A percentile compares a stretch with the other conserved stretches of the same genome.
phyloP scores from a whole-genome alignment of 2,113 vertebrate species.

The Chaetodon auriga region DNA sequence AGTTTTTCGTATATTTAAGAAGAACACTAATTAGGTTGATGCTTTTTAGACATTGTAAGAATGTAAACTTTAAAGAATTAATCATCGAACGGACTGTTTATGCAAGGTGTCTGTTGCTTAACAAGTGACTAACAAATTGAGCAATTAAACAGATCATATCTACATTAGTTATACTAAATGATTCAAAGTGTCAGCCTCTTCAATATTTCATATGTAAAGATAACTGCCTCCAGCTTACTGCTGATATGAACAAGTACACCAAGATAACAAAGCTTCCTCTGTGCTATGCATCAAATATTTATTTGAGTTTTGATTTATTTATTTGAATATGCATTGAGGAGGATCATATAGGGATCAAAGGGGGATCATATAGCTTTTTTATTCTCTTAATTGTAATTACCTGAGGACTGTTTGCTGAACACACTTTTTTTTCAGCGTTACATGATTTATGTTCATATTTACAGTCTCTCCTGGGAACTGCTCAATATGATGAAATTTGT shows the following conservation, averaged over 20 bases:
- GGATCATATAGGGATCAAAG: conserved; percentile 9
- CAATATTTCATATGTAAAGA: conserved; percentile 53
- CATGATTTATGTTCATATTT: conserved; percentile 56
- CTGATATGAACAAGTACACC: conserved; percentile 42
- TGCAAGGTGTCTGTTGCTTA: conserved; percentile 37
- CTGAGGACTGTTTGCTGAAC: conserved; percentile 47
- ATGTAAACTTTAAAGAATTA: neutral
- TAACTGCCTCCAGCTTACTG: conserved; percentile 41
- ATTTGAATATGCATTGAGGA: conserved; percentile 54
- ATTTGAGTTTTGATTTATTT: conserved; percentile 25
- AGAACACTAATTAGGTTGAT: neutral
- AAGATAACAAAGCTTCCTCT: conserved; percentile 25
- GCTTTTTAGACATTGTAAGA: neutral
- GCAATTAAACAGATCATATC: conserved; percentile 45
- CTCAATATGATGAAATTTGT: conserved; percentile 51
- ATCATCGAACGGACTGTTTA: conserved; percentile 15
- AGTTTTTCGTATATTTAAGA: neutral
- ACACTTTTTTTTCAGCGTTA: conserved; percentile 9
- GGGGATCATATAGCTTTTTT: conserved; percentile 17
- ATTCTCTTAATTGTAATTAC: conserved; percentile 20
- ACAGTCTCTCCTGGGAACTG: conserved; percentile 36
- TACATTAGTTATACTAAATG: conserved; percentile 56
- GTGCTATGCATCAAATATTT: conserved; percentile 44
- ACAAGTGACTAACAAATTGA: conserved; percentile 51
- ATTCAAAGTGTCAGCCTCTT: conserved; percentile 47